Evolutionary conservation across 2,888 invertebrate species (phyloP).

Genomic region (Catocala sponsa): DNA sequence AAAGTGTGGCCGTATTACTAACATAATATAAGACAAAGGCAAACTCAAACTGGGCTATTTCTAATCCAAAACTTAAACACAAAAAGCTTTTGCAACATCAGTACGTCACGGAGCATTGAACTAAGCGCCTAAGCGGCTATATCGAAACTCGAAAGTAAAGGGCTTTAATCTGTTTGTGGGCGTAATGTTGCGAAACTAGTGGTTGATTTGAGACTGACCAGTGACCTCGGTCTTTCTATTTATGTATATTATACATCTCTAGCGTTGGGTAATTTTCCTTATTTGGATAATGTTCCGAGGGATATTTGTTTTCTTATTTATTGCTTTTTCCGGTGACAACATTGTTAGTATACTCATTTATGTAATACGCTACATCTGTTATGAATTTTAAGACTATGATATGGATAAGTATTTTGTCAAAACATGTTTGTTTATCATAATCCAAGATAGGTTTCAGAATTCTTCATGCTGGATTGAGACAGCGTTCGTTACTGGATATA

Average conservation of each 20-base stretch:
- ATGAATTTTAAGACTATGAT: no score
- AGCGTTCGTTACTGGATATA: no score
- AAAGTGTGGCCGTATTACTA: no score
- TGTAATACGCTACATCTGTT: no score
- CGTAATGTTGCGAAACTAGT: conserved; percentile 39
- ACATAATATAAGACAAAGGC: no score
- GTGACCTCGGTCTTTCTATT: conserved; percentile 28
- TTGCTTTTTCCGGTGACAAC: no score
- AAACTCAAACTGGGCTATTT: no score
- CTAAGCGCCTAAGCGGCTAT: conserved; percentile 7
- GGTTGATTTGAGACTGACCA: conserved; percentile 25
- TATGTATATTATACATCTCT: conserved; percentile 9
- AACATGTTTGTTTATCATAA: no score
- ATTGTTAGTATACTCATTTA: no score
- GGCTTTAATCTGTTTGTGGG: conserved; percentile 40
- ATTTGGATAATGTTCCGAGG: conserved; percentile 1
- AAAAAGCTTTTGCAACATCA: conserved; percentile 27
- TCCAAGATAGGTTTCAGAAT: no score
- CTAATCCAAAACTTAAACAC: not conserved
- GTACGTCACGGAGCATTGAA: conserved; percentile 12
- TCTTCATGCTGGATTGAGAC: no score
- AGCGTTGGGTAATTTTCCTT: conserved; percentile 25
- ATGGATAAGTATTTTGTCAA: no score
- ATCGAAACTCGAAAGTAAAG: conserved; percentile 39
- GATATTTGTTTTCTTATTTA: not conserved